phyloP scores from a whole-genome alignment of 2,113 vertebrate species.

The Spermophilus dauricus region DNA sequence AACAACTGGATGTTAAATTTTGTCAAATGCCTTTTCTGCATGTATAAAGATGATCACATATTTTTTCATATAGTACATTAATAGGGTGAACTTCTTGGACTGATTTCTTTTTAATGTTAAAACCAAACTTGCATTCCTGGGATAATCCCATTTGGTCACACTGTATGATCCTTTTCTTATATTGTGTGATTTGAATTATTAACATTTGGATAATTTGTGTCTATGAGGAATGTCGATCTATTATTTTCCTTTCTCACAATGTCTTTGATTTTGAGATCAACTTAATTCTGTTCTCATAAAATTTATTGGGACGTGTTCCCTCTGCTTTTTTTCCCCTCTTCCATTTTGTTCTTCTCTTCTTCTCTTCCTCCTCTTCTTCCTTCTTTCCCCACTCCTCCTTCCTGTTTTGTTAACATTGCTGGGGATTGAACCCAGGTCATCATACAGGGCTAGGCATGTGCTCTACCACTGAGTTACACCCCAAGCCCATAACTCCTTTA shows the following conservation, averaged over 20 bases:
- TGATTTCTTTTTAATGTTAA: not conserved
- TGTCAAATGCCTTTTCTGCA: not conserved
- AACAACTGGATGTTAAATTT: not conserved
- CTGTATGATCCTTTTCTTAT: not conserved
- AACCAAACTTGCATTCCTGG: not conserved
- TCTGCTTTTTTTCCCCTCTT: not conserved
- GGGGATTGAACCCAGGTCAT: not conserved
- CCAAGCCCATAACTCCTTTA: too few species aligned
- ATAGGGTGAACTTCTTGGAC: not conserved
- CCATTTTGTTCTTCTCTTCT: not conserved
- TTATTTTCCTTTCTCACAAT: not conserved
- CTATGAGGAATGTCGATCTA: not conserved
- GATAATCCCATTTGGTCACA: not conserved
- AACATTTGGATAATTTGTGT: not conserved
- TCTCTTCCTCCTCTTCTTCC: not conserved
- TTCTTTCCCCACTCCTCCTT: not conserved
- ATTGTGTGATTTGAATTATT: not conserved
- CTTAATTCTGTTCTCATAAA: not conserved
- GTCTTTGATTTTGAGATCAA: not conserved
- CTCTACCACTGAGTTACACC: not conserved
- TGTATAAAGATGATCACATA: not conserved
- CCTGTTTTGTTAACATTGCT: not conserved
- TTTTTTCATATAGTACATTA: not conserved
- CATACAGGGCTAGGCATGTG: not conserved
- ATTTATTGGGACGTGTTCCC: not conserved